These are phyloP conservation scores for Pipa parva DNA, from an alignment of 2,113 vertebrate species.

Conservation along the genomic window DNA sequence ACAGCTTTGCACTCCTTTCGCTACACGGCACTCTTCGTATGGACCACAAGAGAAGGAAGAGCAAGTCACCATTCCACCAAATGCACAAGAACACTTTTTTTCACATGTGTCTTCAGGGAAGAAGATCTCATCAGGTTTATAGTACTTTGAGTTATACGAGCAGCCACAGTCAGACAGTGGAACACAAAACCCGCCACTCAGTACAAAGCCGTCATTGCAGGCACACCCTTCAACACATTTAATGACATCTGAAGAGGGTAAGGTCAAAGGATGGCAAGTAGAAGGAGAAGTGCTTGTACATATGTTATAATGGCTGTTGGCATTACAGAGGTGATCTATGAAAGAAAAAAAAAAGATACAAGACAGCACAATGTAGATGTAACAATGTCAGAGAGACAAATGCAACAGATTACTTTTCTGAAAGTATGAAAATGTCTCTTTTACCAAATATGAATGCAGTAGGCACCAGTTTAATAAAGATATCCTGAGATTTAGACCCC, in stretches of 20 bases:
- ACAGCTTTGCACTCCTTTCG: conserved; percentile 46
- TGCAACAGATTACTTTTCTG: too few relatives aligned
- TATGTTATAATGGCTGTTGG: conserved; percentile 67
- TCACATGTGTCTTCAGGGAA: conserved; percentile 45
- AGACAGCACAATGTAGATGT: background rate
- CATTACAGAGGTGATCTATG: conserved; percentile 62
- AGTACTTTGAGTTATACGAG: conserved; percentile 40
- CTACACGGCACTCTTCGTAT: conserved; percentile 46
- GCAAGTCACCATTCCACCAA: conserved; percentile 44
- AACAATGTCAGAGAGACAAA: background rate
- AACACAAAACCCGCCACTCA: conserved; percentile 57
- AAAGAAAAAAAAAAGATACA: background rate
- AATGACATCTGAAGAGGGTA: conserved; percentile 65
- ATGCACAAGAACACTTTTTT: conserved; percentile 43
- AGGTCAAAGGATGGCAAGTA: conserved; percentile 68
- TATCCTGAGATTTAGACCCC: too few relatives aligned
- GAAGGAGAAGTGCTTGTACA: conserved; percentile 70
- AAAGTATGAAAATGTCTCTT: too few relatives aligned
- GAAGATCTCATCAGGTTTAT: conserved; percentile 45
- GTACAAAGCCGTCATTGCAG: conserved; percentile 62
- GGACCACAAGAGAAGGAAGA: conserved; percentile 36
- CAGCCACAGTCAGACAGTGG: conserved; percentile 51
- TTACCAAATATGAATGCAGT: too few relatives aligned
- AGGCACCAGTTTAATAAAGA: too few relatives aligned
- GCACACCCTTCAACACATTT: conserved; percentile 73